Evolutionary conservation across 2,888 invertebrate species (phyloP), one percentile per base, ranked within the genome.

Genomic region (Drosophila diplacantha): DNA sequence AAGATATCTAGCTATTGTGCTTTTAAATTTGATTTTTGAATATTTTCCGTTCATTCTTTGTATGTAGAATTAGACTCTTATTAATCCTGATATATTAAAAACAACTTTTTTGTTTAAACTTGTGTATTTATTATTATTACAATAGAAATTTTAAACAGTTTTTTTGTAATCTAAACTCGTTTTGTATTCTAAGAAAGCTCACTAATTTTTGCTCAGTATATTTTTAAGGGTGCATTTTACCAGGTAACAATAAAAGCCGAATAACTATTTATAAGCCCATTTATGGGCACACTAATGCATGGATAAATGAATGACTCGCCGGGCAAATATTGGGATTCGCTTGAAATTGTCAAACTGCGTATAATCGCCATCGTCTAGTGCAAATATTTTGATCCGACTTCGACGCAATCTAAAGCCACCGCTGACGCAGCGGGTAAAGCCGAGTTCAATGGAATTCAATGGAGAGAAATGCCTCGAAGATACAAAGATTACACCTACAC

Each of bases 381-480:
- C 62, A 72, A 78, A 78, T 71, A 79, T 69, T 79, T 51, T 75
- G 55, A 44, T 31, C 46, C 47, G 51, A 24, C 60, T 64, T 32
- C 71, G 47, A 62, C 66, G 51, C 64, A 64, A 69, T 58, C 58
- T 51, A 56, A 51, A 24, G 26, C 41, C 35, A 34, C 16, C 49
- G 51, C 52, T 61, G 69, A 58, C 68, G 53, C 57, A 59, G 65
- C 62, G 61, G 62, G 63, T 52, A 57, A 68, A 67, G 6, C 61
- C 64, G 47, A 72, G 71, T 78, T 78, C 78, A 81, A 73, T 69
- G 72, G 78, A 78, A 78, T 74, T 76, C 34, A 11, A 34, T 9
- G n/a, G 35, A 38, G 47, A 56, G 53, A 64, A 51, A 69, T 64
- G 46, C 51, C 53, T 52, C 47, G 20, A 31, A 31, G 32, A 22